A percentile compares a stretch with the other conserved stretches of the same genome.
phyloP scores from a whole-genome alignment of 2,113 vertebrate species.

The Urocynchramus pylzowi region DNA sequence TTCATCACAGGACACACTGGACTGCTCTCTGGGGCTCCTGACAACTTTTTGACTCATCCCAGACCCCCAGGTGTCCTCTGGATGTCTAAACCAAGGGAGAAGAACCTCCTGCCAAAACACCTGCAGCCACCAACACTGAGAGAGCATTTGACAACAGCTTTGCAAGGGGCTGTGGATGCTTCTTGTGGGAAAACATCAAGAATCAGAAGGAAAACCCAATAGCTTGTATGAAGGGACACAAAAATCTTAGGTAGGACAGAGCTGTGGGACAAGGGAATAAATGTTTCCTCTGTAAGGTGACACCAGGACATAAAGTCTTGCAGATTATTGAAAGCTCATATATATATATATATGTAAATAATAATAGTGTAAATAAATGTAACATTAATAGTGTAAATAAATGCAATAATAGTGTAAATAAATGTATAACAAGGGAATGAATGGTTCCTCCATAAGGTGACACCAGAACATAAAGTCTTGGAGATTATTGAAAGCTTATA shows the following conservation, averaged over 20 bases:
- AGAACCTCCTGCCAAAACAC: neutral
- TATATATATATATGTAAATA: no score
- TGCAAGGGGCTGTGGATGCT: neutral
- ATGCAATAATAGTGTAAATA: no score
- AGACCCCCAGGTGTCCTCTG: neutral
- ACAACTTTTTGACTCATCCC: neutral
- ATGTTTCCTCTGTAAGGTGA: neutral
- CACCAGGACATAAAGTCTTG: neutral
- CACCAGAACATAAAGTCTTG: no score
- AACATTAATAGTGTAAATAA: no score
- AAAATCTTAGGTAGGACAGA: neutral
- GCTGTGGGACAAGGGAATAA: neutral
- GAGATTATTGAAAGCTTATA: no score
- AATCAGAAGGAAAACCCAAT: neutral
- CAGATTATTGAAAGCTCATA: neutral
- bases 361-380: no score
- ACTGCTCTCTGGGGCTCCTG: neutral
- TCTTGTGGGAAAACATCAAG: neutral
- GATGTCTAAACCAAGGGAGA: neutral
- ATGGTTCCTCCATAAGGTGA: no score
- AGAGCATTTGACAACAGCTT: neutral
- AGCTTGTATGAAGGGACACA: neutral
- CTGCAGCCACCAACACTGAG: neutral
- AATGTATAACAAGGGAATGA: no score
- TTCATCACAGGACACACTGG: neutral